These are phyloP conservation scores for Centropus bengalensis DNA, from an alignment of 2,113 vertebrate species.

Conservation along the genomic window DNA sequence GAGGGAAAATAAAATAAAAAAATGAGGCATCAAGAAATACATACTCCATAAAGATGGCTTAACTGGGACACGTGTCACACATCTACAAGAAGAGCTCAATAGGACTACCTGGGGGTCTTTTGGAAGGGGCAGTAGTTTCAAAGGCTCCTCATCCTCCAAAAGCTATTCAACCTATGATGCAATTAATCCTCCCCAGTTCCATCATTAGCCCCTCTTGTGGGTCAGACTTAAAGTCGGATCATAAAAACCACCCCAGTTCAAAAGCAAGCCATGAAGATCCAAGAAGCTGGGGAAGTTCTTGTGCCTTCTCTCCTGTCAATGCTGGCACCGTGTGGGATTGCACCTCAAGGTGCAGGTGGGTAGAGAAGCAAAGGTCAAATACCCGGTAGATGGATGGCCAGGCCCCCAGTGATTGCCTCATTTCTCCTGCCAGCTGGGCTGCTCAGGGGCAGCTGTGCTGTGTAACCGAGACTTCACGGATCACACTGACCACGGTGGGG, in stretches of 20 bases:
- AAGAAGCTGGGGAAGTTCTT: not conserved
- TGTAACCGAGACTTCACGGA: not conserved
- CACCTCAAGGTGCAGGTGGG: not conserved
- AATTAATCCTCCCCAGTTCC: not conserved
- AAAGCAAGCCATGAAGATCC: not conserved
- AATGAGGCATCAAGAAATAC: not conserved
- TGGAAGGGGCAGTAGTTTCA: not conserved
- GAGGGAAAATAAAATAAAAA: constrained; percentile 35
- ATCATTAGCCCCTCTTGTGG: not conserved
- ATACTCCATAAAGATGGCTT: constrained; percentile 33
- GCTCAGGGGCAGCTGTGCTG: not conserved
- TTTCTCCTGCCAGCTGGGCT: not conserved
- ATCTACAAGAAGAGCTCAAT: not conserved
- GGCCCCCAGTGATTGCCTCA: not conserved
- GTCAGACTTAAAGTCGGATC: not conserved
- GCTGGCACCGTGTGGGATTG: not conserved
- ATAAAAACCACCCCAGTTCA: not conserved
- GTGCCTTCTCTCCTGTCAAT: not conserved
- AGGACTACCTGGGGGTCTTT: not conserved
- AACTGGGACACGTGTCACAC: not conserved
- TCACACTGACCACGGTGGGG: not conserved
- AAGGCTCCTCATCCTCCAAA: not conserved
- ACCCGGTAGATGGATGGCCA: too few relatives aligned
- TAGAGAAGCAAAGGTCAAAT: not conserved
- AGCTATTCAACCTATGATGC: not conserved